Conservation (phyloP, 2,888 invertebrate genomes). For the Ophioninae sp. region DNA sequence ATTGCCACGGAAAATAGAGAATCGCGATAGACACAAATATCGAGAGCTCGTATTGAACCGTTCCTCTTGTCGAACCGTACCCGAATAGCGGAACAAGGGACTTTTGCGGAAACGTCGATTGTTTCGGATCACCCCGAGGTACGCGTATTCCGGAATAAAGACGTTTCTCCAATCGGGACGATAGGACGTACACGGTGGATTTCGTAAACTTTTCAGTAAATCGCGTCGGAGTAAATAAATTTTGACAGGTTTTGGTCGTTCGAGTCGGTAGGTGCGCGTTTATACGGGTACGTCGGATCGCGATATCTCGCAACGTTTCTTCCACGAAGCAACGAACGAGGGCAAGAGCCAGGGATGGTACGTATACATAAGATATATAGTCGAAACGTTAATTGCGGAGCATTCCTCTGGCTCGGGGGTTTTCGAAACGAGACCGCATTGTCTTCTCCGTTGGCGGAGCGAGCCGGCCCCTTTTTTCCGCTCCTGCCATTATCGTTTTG, state of each 20-base stretch:
- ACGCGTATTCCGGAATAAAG: constrained; percentile 1
- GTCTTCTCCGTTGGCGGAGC: constrained; percentile 53
- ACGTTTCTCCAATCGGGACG: constrained; percentile 18
- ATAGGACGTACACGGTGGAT: constrained; percentile 30
- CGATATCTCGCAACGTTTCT: constrained; percentile 45
- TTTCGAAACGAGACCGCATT: constrained; percentile 62
- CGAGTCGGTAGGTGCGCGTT: constrained; percentile 10
- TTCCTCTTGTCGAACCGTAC: no score
- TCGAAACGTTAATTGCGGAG: constrained; percentile 61
- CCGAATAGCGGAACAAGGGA: no score
- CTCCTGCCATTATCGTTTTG: constrained; percentile 59
- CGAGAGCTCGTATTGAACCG: no score
- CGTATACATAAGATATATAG: constrained; percentile 38
- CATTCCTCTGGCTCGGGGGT: constrained; percentile 59
- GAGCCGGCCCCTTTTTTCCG: constrained; percentile 9
- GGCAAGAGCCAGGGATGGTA: constrained; percentile 18
- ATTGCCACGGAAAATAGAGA: no score
- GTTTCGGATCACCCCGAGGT: no score
- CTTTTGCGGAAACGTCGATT: no score
- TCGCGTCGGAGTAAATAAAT: constrained; percentile 56
- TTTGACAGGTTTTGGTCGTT: constrained; percentile 34
- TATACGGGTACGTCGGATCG: not conserved
- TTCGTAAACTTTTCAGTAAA: constrained; percentile 39
- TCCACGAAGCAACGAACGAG: constrained; percentile 29
- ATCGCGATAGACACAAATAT: no score